These are phyloP conservation scores for Dermochelys coriacea DNA, from an alignment of 2,797 vertebrate genomes.

Conservation along the genomic window DNA sequence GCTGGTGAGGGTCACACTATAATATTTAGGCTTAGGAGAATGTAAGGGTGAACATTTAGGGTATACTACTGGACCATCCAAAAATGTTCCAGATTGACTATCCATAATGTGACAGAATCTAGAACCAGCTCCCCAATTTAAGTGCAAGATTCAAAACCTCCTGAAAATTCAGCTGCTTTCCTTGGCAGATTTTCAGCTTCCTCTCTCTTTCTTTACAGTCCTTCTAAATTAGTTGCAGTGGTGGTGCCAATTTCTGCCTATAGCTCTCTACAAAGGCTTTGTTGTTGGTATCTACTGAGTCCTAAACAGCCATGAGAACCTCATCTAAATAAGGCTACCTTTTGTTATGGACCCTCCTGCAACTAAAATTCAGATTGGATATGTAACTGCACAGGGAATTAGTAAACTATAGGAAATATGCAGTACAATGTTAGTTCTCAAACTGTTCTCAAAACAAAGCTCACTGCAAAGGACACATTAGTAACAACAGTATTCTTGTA, in stretches of 20 bases:
- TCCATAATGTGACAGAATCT: neutral
- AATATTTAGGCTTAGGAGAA: neutral
- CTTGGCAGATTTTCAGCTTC: neutral
- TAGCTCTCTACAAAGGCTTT: conserved; percentile 17
- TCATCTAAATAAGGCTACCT: neutral
- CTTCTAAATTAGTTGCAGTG: conserved; percentile 16
- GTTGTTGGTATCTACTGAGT: neutral
- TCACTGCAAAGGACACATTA: conserved; percentile 23
- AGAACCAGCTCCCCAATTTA: neutral
- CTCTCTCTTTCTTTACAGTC: neutral
- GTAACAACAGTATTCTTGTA: conserved; percentile 27
- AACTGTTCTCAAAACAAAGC: conserved; percentile 15
- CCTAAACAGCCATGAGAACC: neutral
- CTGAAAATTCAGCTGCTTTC: neutral
- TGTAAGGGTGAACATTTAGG: neutral
- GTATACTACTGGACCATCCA: neutral
- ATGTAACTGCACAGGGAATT: conserved; percentile 1
- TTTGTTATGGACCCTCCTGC: neutral
- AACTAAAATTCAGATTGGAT: neutral
- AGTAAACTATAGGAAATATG: neutral
- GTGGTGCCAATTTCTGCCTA: neutral
- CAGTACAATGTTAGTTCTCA: conserved; percentile 25
- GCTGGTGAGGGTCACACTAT: neutral
- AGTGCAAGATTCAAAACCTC: conserved; percentile 2
- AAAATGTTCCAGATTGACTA: neutral